Evolutionary conservation across 2,888 invertebrate genomes (phyloP), one percentile per base, ranked within the genome.

Genomic region (Himalopsyche anomala): DNA sequence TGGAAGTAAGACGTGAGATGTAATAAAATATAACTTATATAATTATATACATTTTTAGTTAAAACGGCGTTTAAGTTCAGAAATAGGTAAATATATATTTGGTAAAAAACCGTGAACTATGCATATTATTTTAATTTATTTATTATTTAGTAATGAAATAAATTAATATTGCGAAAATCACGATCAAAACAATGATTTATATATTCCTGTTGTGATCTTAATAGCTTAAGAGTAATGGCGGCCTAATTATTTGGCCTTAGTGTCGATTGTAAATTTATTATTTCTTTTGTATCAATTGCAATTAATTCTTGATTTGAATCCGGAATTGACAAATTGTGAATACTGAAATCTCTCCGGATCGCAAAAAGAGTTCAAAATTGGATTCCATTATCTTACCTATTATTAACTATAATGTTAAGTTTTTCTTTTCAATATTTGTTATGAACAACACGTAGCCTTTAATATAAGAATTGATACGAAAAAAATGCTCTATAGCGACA

Each of bases 171-270:
- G 56, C 19, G 19, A 62, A 62, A 62, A 62, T 19, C 56, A 62
- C 56, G 56, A 51, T 15, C 45, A 51, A 51, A 51, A 15, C 51
- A 51, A 51, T 51, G 51, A 62, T 62, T 62, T 62, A 28, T 19
- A 62, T 8, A 62, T 62, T 62, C 56, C 19, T 28, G 56, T 19
- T 9, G 6, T 19, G 56, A 62, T 62, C 4, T 55, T 55, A 19
- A 5, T 62, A 62, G 19, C n/a, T 62, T 19, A 62, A 62, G 9
- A 19, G 28, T 28, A 62, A 62, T 62, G 11, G 56, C 11, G 56
- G 19, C 56, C 56, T 62, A 62, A 62, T 62, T 62, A 62, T 62
- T 62, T 19, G 56, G 28, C 56, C 56, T 62, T 19, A 19, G 56
- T 62, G 19, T 62, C 19, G 56, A 62, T 62, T 12, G 28, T 62